phyloP scores from a whole-genome alignment of 2,888 invertebrate genomes.

The Standfussiana lucernea region DNA sequence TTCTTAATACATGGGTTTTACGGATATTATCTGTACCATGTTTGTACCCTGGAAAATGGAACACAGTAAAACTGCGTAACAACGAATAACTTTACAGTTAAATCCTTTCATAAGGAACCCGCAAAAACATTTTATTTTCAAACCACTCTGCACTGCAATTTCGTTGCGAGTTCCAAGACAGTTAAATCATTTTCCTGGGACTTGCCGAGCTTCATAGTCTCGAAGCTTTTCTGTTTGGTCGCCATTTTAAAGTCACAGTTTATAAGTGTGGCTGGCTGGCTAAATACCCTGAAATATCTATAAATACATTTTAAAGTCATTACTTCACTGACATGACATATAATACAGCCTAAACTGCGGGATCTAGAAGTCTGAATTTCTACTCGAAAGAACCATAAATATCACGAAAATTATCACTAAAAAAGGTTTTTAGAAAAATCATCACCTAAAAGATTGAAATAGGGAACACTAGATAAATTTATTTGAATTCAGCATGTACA shows the following conservation, averaged over 20 bases:
- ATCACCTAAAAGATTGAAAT: neutral
- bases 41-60: neutral
- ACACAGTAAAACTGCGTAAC: neutral
- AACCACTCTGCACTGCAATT: constrained; percentile 15
- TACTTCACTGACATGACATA: neutral
- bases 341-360: neutral
- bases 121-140: constrained; percentile 8
- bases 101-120: constrained; percentile 3
- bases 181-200: constrained; percentile 10
- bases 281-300: neutral
- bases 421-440: neutral
- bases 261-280: neutral
- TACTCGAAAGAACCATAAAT: neutral
- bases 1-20: neutral
- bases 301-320: neutral
- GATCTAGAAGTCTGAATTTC: neutral
- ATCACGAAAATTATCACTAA: neutral
- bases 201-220: neutral
- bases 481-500: too few relatives aligned
- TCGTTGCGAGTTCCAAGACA: constrained; percentile 5
- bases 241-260: neutral
- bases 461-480: too few relatives aligned
- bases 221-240: neutral
- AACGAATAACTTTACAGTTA: too few relatives aligned
- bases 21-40: neutral